Percentiles rank a stretch among this genome's conserved stretches.
Conservation (phyloP, 2,113 vertebrate genomes). For the Carassius auratus region DNA sequence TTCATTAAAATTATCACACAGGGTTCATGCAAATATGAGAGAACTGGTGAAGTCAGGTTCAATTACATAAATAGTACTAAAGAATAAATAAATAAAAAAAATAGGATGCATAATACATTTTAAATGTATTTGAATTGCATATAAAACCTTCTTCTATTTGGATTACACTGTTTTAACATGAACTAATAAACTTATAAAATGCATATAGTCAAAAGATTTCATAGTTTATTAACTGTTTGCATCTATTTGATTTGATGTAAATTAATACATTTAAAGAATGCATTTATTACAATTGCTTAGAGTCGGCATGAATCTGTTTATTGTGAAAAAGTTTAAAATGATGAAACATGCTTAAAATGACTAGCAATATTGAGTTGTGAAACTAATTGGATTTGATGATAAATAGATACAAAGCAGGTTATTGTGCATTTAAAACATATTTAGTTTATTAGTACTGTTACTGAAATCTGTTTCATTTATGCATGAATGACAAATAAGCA, state of each 20-base stretch:
- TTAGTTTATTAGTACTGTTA: no score
- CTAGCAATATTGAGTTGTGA: no score
- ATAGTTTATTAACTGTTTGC: background rate
- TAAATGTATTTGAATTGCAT: background rate
- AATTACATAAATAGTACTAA: background rate
- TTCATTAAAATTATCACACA: background rate
- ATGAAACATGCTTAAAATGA: no score
- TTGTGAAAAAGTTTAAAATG: background rate
- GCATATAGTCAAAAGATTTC: background rate
- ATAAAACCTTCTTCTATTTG: background rate
- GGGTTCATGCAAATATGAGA: background rate
- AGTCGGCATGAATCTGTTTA: background rate
- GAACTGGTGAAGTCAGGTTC: background rate
- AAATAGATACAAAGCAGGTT: no score
- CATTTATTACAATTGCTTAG: background rate
- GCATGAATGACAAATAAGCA: background rate
- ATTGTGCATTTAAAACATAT: no score
- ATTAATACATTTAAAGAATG: background rate
- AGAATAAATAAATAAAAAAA: background rate
- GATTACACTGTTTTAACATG: background rate
- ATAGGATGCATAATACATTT: background rate
- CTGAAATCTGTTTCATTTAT: background rate
- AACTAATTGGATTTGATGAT: no score
- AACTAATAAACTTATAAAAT: background rate
- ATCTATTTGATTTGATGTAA: background rate